These are phyloP conservation scores for Pseudomyrmex gracilis DNA, from an alignment of 1,140 invertebrate genomes.

Conservation along the genomic window DNA sequence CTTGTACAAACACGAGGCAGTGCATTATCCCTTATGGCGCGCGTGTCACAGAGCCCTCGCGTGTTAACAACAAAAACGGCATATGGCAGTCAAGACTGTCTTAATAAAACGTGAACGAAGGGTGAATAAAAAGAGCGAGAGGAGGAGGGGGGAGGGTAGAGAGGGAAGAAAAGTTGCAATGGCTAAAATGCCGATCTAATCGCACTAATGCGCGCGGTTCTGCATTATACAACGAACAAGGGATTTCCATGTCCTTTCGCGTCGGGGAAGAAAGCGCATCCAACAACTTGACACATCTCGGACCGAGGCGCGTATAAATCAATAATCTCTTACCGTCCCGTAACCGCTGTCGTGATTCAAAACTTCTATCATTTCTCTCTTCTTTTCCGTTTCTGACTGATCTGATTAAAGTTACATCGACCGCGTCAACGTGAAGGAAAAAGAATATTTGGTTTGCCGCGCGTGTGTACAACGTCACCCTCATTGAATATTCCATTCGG, in stretches of 20 bases:
- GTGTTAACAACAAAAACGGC: background rate
- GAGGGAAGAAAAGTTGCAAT: constrained; percentile 36
- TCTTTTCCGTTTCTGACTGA: constrained; percentile 1
- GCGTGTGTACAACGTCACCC: constrained; percentile 23
- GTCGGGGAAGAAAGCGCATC: constrained; percentile 45
- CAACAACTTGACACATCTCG: constrained; percentile 49
- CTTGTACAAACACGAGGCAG: constrained; percentile 36
- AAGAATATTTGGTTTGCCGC: constrained; percentile 50
- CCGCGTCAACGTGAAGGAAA: constrained; percentile 23
- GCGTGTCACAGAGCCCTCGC: constrained; percentile 19
- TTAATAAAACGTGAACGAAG: constrained; percentile 49
- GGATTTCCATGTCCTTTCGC: constrained; percentile 11
- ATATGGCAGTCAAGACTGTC: constrained; percentile 43
- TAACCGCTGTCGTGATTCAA: constrained; percentile 37
- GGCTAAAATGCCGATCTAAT: constrained; percentile 69
- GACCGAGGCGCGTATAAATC: constrained; percentile 53
- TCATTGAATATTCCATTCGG: constrained; percentile 49
- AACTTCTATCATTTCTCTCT: constrained; percentile 1
- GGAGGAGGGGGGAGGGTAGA: too few species aligned
- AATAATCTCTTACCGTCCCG: constrained; percentile 44
- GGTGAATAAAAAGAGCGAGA: constrained; percentile 23
- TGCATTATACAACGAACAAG: constrained; percentile 72
- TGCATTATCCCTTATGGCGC: constrained; percentile 13
- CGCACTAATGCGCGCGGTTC: constrained; percentile 71
- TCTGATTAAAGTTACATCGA: constrained; percentile 22